Evolutionary conservation across 2,888 invertebrate genomes (phyloP), one percentile per base, ranked within the genome.

Genomic region (Muschampia plurimacula): DNA sequence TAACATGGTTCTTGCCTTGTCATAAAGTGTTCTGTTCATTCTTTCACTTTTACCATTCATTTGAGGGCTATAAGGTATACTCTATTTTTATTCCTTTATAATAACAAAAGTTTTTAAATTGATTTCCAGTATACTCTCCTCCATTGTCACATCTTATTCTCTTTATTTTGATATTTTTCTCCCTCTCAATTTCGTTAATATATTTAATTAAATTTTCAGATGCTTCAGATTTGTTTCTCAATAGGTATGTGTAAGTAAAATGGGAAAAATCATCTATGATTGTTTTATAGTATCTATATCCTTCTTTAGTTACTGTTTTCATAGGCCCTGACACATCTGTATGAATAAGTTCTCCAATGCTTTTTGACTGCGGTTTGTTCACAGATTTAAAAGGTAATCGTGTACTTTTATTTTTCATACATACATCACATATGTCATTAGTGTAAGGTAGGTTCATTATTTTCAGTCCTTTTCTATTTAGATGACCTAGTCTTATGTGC

Each of bases 191-290:
- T 15, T 52, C 8, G 5, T 52, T 52, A 15, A 52, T 15, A 15
- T 57, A 15, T 10, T 57, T 12, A 0, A 8, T 64, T 46, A 44
- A 1, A 22, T 49, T 32, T 49, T 32, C 44, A 10, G 10, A 32
- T 49, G 32, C 10, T 3, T 44, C 44, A 4, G 15, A 52, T 8
- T 28, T 64, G 2, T 28, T 0, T 39, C 0, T 22, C 13, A 64
- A 9, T 52, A 52, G 15, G 46, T 46, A 64, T 28, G 64, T 28
- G 13, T 46, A 7, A 44, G 44, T 46, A 4, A 39, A 64, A 59
- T 68, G 13, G 32, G 13, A 68, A 64, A 44, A 55, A 52, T 41
- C 44, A 12, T 46, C 44, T 15, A 52, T 52, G 15, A 52, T 52
- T 7, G 52, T 15, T 15, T 15, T 8, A 15, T 7, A 52, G 15